A percentile compares a stretch with the other conserved stretches of the same genome.
These are phyloP conservation scores for Dorcus hopei DNA, from an alignment of 2,888 invertebrate species.

Conservation along the genomic window DNA sequence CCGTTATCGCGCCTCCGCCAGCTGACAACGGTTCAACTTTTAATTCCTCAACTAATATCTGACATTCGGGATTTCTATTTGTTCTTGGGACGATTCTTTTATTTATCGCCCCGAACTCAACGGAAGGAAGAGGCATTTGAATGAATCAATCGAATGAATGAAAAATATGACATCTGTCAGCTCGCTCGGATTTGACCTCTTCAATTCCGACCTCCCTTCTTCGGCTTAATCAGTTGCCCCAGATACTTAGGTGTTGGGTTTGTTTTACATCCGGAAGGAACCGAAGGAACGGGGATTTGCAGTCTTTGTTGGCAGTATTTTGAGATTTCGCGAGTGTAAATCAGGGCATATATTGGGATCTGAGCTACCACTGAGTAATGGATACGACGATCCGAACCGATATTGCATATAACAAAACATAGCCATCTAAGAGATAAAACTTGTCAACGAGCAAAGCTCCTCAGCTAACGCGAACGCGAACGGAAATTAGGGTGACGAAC, in stretches of 20 bases:
- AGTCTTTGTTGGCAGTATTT: neutral
- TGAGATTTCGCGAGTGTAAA: constrained; percentile 18
- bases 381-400: constrained; percentile 37
- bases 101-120: constrained; percentile 37
- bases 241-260: too few relatives aligned
- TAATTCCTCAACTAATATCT: constrained; percentile 39
- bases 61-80: constrained; percentile 35
- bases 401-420: constrained; percentile 42
- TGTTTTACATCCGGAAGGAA: too few relatives aligned
- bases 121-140: constrained; percentile 28
- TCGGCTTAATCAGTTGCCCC: too few relatives aligned
- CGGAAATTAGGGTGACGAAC: constrained; percentile 19
- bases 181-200: neutral
- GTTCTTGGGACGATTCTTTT: constrained; percentile 36
- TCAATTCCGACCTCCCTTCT: neutral
- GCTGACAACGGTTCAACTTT: constrained; percentile 38
- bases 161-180: constrained; percentile 39
- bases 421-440: constrained; percentile 41
- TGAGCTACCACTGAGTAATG: constrained; percentile 35
- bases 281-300: too few relatives aligned
- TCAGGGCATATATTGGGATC: constrained; percentile 30
- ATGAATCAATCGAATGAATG: constrained; percentile 28
- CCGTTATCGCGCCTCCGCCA: constrained; percentile 34
- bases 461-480: constrained; percentile 15
- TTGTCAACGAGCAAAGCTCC: constrained; percentile 42